Percentiles rank a stretch among this genome's conserved stretches.
These are phyloP conservation scores for Ridgeia piscesae DNA, from an alignment of 1,140 invertebrate genomes.

Conservation along the genomic window DNA sequence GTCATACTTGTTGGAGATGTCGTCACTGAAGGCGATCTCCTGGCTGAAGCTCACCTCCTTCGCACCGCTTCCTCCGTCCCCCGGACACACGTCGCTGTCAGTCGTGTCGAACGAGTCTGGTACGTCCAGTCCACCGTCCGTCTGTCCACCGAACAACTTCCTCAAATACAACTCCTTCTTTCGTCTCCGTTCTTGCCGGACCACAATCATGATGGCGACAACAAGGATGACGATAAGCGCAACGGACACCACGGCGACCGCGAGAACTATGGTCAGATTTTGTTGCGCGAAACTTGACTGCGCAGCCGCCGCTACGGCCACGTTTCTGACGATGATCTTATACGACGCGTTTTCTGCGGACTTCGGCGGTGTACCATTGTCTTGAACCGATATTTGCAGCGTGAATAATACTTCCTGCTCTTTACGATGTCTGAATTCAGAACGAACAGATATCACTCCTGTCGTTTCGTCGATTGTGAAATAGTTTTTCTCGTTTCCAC, in stretches of 20 bases:
- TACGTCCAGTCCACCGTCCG: not conserved
- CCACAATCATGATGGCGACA: not conserved
- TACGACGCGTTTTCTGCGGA: not conserved
- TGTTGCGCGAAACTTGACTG: not conserved
- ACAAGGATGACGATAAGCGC: not conserved
- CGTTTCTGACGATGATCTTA: not conserved
- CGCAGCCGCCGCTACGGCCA: not conserved
- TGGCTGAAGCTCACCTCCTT: not conserved
- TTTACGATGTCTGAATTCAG: not conserved
- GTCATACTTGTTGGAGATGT: not conserved
- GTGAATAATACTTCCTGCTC: not conserved
- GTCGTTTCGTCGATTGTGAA: not conserved
- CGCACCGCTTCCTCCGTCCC: not conserved
- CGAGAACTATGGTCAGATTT: constrained; percentile 1
- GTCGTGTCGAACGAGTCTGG: not conserved
- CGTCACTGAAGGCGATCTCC: not conserved
- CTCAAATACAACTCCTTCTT: not conserved
- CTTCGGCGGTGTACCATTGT: not conserved
- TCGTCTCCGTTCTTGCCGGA: not conserved
- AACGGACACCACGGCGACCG: not conserved
- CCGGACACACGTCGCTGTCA: not conserved
- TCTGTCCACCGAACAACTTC: not conserved
- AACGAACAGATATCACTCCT: not conserved
- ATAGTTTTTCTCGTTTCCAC: constrained; percentile 12
- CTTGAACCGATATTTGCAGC: not conserved